Conservation (phyloP, 2,888 invertebrate species). For the Phyllotreta cruciferae region DNA sequence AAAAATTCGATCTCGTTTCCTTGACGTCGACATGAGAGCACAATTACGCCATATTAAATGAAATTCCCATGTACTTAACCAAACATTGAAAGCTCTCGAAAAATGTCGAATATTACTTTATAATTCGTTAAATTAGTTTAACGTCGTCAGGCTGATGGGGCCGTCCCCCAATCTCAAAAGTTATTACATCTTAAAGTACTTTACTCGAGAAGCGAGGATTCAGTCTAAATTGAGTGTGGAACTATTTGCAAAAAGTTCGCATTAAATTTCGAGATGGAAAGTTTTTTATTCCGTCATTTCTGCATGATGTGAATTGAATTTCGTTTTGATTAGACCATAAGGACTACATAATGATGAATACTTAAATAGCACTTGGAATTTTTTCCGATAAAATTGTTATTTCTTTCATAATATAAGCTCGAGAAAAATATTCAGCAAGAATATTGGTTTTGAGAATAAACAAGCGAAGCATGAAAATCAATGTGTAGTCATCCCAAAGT, state of each 20-base stretch:
- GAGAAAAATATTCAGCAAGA: neutral
- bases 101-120: slow-evolving; percentile 37
- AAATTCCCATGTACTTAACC: slow-evolving; percentile 28
- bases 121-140: slow-evolving; percentile 36
- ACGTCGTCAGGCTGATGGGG: slow-evolving; percentile 26
- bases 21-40: slow-evolving; percentile 18
- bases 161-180: slow-evolving; percentile 32
- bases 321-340: no score
- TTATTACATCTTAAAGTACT: slow-evolving; percentile 33
- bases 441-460: slow-evolving; percentile 6
- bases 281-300: slow-evolving; percentile 7
- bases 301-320: no score
- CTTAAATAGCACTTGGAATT: no score
- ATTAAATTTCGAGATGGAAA: slow-evolving; percentile 17
- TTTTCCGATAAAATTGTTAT: no score
- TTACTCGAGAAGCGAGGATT: slow-evolving; percentile 28
- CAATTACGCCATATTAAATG: slow-evolving; percentile 35
- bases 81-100: slow-evolving; percentile 34
- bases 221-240: slow-evolving; percentile 25
- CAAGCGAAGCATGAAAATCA: slow-evolving; percentile 15
- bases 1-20: slow-evolving; percentile 25
- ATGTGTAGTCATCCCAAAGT: slow-evolving; percentile 20
- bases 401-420: no score
- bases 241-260: slow-evolving; percentile 23
- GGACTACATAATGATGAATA: no score